Conservation (phyloP, 2,113 vertebrate species). For the Dolichallabes microphthalmus region DNA sequence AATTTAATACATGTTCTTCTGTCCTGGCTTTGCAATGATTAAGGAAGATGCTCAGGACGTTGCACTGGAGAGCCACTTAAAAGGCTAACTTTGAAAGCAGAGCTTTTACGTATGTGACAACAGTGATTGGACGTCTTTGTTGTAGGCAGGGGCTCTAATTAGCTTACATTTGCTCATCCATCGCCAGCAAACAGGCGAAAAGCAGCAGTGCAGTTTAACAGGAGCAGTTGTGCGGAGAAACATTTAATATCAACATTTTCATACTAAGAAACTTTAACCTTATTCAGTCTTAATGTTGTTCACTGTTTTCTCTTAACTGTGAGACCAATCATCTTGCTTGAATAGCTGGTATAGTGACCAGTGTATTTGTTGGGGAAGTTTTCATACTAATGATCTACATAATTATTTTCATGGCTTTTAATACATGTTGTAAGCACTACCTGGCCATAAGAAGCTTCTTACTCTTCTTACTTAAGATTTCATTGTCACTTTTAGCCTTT, state of each 20-base stretch:
- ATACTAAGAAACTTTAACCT: background rate
- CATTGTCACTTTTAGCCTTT: too few species aligned
- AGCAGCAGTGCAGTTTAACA: background rate
- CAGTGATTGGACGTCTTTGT: constrained; percentile 19
- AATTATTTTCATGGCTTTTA: background rate
- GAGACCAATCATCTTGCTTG: background rate
- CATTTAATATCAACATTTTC: background rate
- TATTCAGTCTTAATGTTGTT: background rate
- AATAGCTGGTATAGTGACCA: too few species aligned
- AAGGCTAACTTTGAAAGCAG: constrained; percentile 47
- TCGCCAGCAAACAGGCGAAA: background rate
- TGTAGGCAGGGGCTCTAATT: constrained; percentile 9
- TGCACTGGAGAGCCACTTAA: constrained; percentile 6
- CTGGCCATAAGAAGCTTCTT: too few species aligned
- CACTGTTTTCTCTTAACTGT: background rate
- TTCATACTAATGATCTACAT: background rate
- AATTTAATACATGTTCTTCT: constrained; percentile 33
- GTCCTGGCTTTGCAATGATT: constrained; percentile 25
- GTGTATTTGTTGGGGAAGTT: background rate
- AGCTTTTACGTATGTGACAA: constrained; percentile 54
- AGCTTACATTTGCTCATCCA: constrained; percentile 15
- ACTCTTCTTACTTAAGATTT: too few species aligned
- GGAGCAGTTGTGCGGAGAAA: background rate
- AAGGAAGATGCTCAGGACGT: constrained; percentile 17
- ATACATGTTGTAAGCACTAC: background rate